These are phyloP conservation scores for Tokudaia muenninki DNA, from an alignment of 2,797 vertebrate genomes.

Conservation along the genomic window DNA sequence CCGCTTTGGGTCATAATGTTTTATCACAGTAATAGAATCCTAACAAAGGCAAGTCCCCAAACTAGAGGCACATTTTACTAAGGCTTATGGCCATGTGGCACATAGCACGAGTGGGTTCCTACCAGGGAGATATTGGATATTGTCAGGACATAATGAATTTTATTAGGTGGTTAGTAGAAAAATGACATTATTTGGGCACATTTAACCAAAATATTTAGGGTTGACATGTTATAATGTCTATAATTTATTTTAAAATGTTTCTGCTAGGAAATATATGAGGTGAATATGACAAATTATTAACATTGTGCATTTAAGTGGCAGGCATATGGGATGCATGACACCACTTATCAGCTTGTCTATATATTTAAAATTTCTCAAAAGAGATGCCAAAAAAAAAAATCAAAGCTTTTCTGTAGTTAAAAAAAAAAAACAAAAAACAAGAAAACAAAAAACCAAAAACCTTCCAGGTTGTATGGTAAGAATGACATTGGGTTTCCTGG, in stretches of 20 bases:
- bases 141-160: background rate
- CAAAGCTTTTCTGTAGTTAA: background rate
- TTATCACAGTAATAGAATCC: background rate
- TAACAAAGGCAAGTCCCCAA: background rate
- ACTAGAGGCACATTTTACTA: background rate
- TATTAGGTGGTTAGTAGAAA: background rate
- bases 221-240: background rate
- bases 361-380: background rate
- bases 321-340: background rate
- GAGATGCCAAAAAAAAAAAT: background rate
- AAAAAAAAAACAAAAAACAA: background rate
- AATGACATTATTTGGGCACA: background rate
- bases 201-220: slow-evolving; percentile 25
- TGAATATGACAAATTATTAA: background rate
- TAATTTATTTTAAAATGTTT: background rate
- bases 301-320: background rate
- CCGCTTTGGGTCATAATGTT: background rate
- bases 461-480: background rate
- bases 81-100: too few relatives aligned
- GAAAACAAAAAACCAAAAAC: too few relatives aligned
- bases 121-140: background rate
- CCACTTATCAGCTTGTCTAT: background rate
- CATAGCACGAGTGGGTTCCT: background rate
- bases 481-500: background rate
- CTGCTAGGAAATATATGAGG: background rate